Evolutionary conservation across 2,888 invertebrate genomes (phyloP), one percentile per base, ranked within the genome.

Genomic region (Platycheirus albimanus): DNA sequence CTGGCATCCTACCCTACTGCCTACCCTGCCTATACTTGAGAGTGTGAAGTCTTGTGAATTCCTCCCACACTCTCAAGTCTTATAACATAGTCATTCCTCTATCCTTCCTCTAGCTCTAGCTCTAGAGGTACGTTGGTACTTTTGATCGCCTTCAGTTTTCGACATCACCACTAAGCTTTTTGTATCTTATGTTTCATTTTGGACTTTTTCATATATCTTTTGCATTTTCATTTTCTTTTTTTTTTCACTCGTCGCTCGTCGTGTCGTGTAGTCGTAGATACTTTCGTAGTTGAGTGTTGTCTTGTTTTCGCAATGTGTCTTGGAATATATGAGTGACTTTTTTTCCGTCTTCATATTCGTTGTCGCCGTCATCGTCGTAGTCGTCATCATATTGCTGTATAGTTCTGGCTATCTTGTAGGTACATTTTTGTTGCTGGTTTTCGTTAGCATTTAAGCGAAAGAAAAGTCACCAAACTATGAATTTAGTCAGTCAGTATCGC

Each of bases 401-500:
- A 76, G 52, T 36, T 66, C 66, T 49, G 43, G 15, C 77, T 69
- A 63, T 63, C 67, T 61, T n/a, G n/a, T n/a, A 61, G 43, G 61
- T 45, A n/a, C 63, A 41, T 24, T 58, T 15, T 61, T 71, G 43
- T 77, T 83, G 83, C 43, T 78, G 83, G 41, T 54, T 56, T 64
- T 64, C 66, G 63, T 69, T 63, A 72, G 71, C 69, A 66, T 13
- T 84, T 61, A 49, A 69, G 72, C 74, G 20, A 69, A 78, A 79
- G 71, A 84, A 69, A 79, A 78, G 78, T 79, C 79, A 61, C 78
- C 72, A 70, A 74, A 70, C 78, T 69, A 74, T 69, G 69, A 80
- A 56, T 70, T 79, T 77, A 78, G 83, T 88, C 87, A 89, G 88
- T 88, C 88, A 86, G 88, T 88, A 87, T 88, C 89, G 89, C 87